Evolutionary conservation across 1,140 invertebrate species (phyloP).

Genomic region (Oedothorax gibbosus): DNA sequence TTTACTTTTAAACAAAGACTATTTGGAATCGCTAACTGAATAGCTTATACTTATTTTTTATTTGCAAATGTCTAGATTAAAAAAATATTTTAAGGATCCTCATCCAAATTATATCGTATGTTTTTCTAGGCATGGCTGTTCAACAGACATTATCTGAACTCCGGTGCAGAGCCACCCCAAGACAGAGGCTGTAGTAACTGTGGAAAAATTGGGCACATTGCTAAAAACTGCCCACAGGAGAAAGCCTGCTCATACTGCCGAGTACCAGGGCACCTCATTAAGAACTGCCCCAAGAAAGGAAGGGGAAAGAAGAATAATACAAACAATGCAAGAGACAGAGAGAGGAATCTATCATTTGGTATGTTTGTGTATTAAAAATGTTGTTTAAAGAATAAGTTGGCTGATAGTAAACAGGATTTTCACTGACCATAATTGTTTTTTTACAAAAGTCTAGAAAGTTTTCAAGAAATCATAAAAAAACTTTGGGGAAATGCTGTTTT

Average conservation of each 20-base stretch:
- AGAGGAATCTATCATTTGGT: not conserved
- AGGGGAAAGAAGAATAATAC: not conserved
- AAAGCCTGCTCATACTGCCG: conserved; percentile 35
- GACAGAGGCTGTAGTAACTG: conserved; percentile 74
- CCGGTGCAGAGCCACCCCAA: conserved; percentile 71
- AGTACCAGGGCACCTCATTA: conserved; percentile 24
- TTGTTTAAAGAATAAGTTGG: too few species aligned
- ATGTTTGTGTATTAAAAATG: not conserved
- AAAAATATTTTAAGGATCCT: not conserved
- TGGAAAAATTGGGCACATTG: conserved; percentile 74
- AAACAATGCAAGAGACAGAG: not conserved
- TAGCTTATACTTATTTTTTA: not conserved
- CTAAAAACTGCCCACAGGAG: conserved; percentile 70
- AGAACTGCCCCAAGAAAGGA: conserved; percentile 33
- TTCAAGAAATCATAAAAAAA: too few species aligned
- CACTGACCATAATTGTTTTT: too few species aligned
- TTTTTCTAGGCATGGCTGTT: conserved; percentile 71
- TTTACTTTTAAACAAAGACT: not conserved
- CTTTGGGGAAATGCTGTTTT: too few species aligned
- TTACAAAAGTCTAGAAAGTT: too few species aligned
- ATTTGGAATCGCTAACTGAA: not conserved
- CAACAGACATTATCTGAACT: conserved; percentile 67
- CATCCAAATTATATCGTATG: conserved; percentile 4
- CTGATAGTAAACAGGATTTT: too few species aligned
- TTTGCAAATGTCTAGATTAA: not conserved